Evolutionary conservation across 64 coral and sea anemone species (phyloP), one percentile per base, ranked within the genome.

Genomic region (Actinia tenebrosa): DNA sequence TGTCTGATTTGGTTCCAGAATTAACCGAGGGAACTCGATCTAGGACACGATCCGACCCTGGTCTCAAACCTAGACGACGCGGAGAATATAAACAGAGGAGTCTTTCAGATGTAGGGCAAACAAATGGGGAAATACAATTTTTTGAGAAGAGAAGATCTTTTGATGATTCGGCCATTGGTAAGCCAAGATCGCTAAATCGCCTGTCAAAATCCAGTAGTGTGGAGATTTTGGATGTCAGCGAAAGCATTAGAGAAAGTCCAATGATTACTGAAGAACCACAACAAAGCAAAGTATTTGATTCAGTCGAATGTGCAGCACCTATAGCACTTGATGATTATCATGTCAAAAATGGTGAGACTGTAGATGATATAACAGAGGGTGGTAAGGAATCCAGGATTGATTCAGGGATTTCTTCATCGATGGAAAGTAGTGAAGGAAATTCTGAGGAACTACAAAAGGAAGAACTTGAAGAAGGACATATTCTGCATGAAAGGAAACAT

Each of bases 1-100:
- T 97, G 80, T 69, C 77, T 16, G 94, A 97, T 91, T 78, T 97
- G 66, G 94, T 97, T 1, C 94, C 94, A 64, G 94, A 97, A 50
- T 62, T 93, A 86, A 60, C 54, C 79, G n/a, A 30, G 79, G 78
- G 86, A 92, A 7, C 63, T 66, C 27, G 90, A 56, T 87, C 90
- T 20, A 83, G 90, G 17, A 92, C 90, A 26, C 43, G 90, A 22
- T 92, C 90, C 82, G 90, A 92, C 45, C 90, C 90, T 22, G 90
- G 90, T 14, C 71, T 64, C 3, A 92, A 92, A 16, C 77, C 83
- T 75, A 14, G 2, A 13, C 69, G 69, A 75, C 69, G 69, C 25
- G 27, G 27, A 75, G 26, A 13, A 42, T 13, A 75, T 15, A 85
- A 85, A 30, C 83, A 44, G 25, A 59, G 83, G 42, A 85, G 83